Percentiles rank a stretch among this genome's conserved stretches.
These are phyloP conservation scores for Petrolisthes manimaculis DNA, from an alignment of 2,888 invertebrate genomes.

Conservation along the genomic window DNA sequence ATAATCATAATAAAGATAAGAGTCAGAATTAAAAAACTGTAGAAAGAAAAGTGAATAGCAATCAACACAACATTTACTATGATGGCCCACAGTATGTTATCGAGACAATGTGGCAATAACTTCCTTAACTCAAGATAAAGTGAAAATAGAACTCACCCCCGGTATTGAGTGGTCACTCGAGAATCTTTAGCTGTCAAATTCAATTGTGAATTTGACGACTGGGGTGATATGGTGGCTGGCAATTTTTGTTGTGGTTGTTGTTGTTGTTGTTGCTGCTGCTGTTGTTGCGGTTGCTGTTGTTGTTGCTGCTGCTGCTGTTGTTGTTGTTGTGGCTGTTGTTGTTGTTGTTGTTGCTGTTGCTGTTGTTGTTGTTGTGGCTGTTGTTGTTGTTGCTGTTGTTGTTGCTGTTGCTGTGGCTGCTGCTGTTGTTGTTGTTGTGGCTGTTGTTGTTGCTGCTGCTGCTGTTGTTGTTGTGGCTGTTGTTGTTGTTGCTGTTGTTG, in stretches of 20 bases:
- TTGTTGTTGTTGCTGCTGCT: slow-evolving; percentile 29
- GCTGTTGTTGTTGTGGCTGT: no score
- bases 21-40: neutral
- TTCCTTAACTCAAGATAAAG: neutral
- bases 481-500: no score
- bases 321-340: slow-evolving; percentile 5
- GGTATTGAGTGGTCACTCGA: slow-evolving; percentile 34
- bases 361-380: slow-evolving; percentile 27
- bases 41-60: no score
- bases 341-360: slow-evolving; percentile 24
- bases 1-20: neutral
- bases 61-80: no score
- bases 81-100: no score
- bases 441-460: no score
- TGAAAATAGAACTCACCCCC: slow-evolving; percentile 26
- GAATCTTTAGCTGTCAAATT: slow-evolving; percentile 51
- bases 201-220: slow-evolving; percentile 49
- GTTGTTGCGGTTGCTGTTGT: slow-evolving; percentile 31
- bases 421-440: no score
- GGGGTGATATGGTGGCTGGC: slow-evolving; percentile 45
- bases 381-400: no score
- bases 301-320: slow-evolving; percentile 18
- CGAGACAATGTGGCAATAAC: neutral
- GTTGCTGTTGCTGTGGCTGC: no score
- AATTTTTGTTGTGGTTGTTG: slow-evolving; percentile 48